Evolutionary conservation across 2,888 invertebrate genomes (phyloP), one percentile per base, ranked within the genome.

Genomic region (Eudiplozoon nipponicum): DNA sequence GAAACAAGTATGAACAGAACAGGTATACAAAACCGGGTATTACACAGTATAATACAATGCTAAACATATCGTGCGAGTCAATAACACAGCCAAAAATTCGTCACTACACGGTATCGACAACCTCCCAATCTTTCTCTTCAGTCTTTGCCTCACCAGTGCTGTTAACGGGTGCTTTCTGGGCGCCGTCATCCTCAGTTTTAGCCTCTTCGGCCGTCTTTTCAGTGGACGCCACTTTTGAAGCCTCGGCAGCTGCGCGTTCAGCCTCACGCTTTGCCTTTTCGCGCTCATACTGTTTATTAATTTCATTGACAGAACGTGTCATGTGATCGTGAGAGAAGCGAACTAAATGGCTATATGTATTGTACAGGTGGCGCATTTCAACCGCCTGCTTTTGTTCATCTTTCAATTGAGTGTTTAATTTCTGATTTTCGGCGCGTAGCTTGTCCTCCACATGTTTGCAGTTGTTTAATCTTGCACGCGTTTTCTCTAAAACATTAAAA

Each of bases 251-350:
- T 4, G 18, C 21, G n/a, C 19, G 7, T 34, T 34, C 21, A 21
- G 34, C 34, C 5, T 34, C 34, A 7, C 18, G 7, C 34, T 34
- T 34, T 13, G 15, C 34, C 7, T 17, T 5, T 34, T 34, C 34
- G 19, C 20, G 15, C 5, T 34, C 34, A 21, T 18, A 34, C 34
- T 34, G 34, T 11, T n/a, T 9, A 17, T 4, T 34, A 19, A 34
- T 34, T 34, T 34, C 34, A 7, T 9, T 19, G 21, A 21, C 7
- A 9, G 21, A 17, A 9, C 15, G 7, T 7, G 15, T 20, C n/a
- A 17, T 9, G 18, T 34, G 34, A n/a, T n/a, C 7, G 7, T 21
- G 7, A 13, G 11, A 34, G 13, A 18, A 9, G 7, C 15, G 7
- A 11, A 34, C 18, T 21, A 34, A 18, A 7, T 13, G 7, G 4